Percentiles rank a stretch among this genome's conserved stretches.
These are phyloP conservation scores for Chaitophorus viminalis DNA, from an alignment of 2,888 invertebrate genomes.

Conservation along the genomic window DNA sequence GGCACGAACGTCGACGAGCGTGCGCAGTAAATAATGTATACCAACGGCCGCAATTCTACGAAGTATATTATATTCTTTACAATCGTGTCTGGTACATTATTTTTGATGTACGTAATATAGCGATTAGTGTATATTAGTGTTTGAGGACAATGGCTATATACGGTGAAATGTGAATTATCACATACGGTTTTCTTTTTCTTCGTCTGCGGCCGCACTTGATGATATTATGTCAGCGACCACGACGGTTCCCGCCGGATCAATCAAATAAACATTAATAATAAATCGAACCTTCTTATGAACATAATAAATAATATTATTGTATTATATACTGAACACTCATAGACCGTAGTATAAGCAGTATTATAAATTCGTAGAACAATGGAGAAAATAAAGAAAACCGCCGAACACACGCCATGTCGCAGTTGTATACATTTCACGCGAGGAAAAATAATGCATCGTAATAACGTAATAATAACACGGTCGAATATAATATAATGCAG, in stretches of 20 bases:
- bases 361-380: background rate
- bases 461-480: background rate
- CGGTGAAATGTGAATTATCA: background rate
- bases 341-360: too few relatives aligned
- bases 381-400: background rate
- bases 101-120: background rate
- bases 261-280: background rate
- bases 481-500: background rate
- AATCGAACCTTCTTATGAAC: background rate
- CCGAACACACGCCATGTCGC: background rate
- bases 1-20: background rate
- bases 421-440: background rate
- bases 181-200: background rate
- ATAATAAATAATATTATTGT: background rate
- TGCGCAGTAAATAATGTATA: background rate
- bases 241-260: background rate
- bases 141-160: background rate
- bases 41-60: background rate
- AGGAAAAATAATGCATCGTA: background rate
- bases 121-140: background rate
- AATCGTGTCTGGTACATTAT: background rate
- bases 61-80: background rate
- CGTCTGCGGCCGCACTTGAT: background rate
- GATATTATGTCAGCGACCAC: too few relatives aligned
- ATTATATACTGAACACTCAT: too few relatives aligned